These are phyloP conservation scores for Acanthosoma haemorrhoidale DNA, from an alignment of 2,888 invertebrate species.

Conservation along the genomic window DNA sequence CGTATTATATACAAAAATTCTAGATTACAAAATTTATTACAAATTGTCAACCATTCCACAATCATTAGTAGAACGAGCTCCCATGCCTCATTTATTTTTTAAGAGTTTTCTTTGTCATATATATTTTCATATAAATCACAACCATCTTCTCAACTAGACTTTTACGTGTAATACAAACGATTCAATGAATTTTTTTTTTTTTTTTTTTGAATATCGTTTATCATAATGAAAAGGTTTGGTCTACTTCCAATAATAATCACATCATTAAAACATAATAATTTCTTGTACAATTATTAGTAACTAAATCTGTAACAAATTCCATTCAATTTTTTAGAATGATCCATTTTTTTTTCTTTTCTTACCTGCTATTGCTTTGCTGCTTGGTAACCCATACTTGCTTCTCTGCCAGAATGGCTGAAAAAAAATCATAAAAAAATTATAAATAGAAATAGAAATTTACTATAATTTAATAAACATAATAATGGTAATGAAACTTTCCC, in stretches of 20 bases:
- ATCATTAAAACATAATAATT: background rate
- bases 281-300: background rate
- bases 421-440: background rate
- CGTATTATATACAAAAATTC: slow-evolving; percentile 28
- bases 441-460: background rate
- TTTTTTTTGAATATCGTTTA: background rate
- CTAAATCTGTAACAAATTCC: slow-evolving; percentile 5
- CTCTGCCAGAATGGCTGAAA: slow-evolving; percentile 35
- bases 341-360: background rate
- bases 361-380: slow-evolving; percentile 33
- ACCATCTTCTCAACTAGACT: background rate
- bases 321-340: background rate
- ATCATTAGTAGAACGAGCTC: slow-evolving; percentile 11
- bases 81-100: background rate
- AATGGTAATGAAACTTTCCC: too few species aligned
- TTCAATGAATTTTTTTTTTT: background rate
- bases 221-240: background rate
- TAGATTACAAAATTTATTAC: slow-evolving; percentile 25
- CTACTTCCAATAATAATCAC: background rate
- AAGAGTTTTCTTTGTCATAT: background rate
- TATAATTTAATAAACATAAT: too few species aligned
- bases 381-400: slow-evolving; percentile 33
- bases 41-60: slow-evolving; percentile 13
- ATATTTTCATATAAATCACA: background rate
- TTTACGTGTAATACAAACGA: background rate